Percentiles rank a stretch among this genome's conserved stretches.
phyloP scores from a whole-genome alignment of 2,888 invertebrate genomes.

The Mycogona germanica region DNA sequence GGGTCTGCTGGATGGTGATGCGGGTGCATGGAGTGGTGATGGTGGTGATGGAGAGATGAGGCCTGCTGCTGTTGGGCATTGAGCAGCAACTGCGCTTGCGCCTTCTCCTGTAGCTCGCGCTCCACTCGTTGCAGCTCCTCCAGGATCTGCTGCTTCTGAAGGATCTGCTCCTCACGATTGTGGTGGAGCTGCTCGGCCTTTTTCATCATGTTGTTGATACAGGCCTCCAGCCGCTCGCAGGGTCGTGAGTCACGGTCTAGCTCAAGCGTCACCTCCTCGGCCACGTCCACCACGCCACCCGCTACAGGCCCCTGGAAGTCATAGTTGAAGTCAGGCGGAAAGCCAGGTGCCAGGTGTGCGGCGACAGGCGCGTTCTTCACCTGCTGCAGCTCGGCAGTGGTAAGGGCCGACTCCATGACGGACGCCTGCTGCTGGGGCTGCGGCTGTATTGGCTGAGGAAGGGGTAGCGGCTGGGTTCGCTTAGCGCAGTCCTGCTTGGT shows the following conservation, averaged over 20 bases:
- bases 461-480: not conserved
- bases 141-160: slow-evolving; percentile 54
- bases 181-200: slow-evolving; percentile 27
- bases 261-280: slow-evolving; percentile 7
- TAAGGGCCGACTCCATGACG: slow-evolving; percentile 6
- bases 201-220: slow-evolving; percentile 35
- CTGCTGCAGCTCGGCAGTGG: slow-evolving; percentile 19
- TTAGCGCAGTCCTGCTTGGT: slow-evolving; percentile 12
- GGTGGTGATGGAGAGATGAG: slow-evolving; percentile 21
- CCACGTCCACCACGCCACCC: slow-evolving; percentile 7
- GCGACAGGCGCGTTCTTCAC: slow-evolving; percentile 14
- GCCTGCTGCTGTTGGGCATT: slow-evolving; percentile 18
- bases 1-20: too few species aligned
- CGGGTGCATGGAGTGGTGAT: too few species aligned
- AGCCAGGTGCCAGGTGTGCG: slow-evolving; percentile 12
- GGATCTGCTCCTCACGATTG: slow-evolving; percentile 45
- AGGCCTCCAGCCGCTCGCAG: slow-evolving; percentile 33
- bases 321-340: slow-evolving; percentile 17
- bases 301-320: slow-evolving; percentile 18
- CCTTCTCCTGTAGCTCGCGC: slow-evolving; percentile 44
- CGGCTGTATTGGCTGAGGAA: slow-evolving; percentile 1
- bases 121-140: slow-evolving; percentile 58
- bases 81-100: slow-evolving; percentile 32
- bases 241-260: slow-evolving; percentile 27
- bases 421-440: not conserved